These are phyloP conservation scores for Caenorhabditis afra DNA, from an alignment of 2,888 invertebrate genomes.

Conservation along the genomic window DNA sequence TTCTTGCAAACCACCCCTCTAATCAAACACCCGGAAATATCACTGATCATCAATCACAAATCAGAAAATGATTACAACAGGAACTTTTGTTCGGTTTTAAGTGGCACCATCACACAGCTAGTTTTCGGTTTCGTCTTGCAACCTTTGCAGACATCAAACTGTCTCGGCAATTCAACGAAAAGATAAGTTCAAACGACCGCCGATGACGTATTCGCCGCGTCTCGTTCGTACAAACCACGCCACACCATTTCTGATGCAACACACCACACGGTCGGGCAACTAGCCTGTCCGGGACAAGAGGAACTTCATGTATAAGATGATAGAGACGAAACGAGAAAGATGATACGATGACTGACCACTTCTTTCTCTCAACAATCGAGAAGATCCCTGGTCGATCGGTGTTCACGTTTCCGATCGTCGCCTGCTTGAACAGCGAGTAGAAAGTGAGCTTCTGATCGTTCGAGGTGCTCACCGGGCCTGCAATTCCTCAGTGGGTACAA, in stretches of 20 bases:
- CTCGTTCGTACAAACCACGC: neutral
- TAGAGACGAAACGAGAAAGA: neutral
- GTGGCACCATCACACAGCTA: constrained; percentile 31
- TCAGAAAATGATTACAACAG: neutral
- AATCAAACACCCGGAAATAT: constrained; percentile 1
- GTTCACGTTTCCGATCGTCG: constrained; percentile 78
- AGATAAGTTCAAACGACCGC: constrained; percentile 36
- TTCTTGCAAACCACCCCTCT: too few relatives aligned
- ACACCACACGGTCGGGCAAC: constrained; percentile 34
- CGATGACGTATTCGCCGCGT: constrained; percentile 15
- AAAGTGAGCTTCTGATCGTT: constrained; percentile 79
- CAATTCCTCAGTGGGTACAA: constrained; percentile 6
- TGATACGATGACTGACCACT: constrained; percentile 69
- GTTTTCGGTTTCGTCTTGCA: constrained; percentile 2
- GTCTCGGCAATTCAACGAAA: constrained; percentile 14
- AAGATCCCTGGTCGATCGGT: constrained; percentile 79
- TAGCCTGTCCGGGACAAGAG: constrained; percentile 16
- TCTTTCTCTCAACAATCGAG: constrained; percentile 75
- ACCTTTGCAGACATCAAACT: constrained; percentile 6
- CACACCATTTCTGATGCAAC: constrained; percentile 44
- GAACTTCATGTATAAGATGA: neutral
- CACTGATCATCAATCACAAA: constrained; percentile 23
- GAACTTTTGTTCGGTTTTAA: neutral
- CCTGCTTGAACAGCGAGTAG: constrained; percentile 80
- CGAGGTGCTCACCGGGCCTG: constrained; percentile 76